These are phyloP conservation scores for Rhadina sibilatrix DNA, from an alignment of 2,113 vertebrate genomes.

Conservation along the genomic window DNA sequence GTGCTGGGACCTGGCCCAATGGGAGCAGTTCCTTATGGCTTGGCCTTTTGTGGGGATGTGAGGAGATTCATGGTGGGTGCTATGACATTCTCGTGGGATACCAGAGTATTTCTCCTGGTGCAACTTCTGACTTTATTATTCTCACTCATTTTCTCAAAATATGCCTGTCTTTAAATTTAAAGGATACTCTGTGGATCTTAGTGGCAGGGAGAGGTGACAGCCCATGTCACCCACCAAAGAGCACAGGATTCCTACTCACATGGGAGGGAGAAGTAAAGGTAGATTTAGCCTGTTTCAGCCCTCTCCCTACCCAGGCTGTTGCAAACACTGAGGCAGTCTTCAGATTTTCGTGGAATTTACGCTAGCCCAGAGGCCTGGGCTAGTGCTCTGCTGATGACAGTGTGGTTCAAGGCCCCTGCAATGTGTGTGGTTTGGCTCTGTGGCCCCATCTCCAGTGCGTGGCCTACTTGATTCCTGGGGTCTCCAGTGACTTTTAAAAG, in stretches of 20 bases:
- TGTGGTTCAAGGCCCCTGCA: not conserved
- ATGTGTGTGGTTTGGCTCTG: not conserved
- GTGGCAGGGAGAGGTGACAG: not conserved
- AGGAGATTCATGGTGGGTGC: not conserved
- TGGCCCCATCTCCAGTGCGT: not conserved
- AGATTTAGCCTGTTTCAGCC: not conserved
- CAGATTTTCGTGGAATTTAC: not conserved
- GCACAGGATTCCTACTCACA: not conserved
- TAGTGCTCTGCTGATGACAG: not conserved
- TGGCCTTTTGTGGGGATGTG: not conserved
- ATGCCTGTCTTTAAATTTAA: not conserved
- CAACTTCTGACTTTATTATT: not conserved
- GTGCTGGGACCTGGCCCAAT: not conserved
- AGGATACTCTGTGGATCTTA: not conserved
- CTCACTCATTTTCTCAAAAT: not conserved
- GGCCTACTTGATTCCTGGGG: not conserved
- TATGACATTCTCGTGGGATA: not conserved
- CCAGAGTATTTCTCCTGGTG: not conserved
- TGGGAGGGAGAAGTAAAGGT: not conserved
- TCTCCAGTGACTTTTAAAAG: not conserved
- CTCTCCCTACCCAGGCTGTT: not conserved
- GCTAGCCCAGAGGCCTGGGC: not conserved
- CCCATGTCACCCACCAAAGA: not conserved
- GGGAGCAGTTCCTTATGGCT: not conserved
- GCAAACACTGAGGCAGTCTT: not conserved